Evolutionary conservation across 2,797 vertebrate species (phyloP).

Genomic region (Melopsittacus undulatus): DNA sequence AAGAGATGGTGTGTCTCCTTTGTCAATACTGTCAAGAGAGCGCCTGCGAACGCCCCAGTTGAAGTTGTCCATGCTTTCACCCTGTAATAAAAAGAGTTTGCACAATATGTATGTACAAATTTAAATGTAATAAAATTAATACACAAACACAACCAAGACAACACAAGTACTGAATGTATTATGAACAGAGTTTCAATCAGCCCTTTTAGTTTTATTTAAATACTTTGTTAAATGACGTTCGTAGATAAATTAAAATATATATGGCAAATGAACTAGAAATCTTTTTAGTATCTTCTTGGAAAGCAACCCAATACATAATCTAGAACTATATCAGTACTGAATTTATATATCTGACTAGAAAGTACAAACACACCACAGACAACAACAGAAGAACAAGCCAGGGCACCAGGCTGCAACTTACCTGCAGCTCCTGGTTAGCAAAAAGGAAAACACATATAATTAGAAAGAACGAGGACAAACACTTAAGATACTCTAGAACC

Average conservation of each 20-base stretch:
- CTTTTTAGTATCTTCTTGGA: slow-evolving; percentile 53
- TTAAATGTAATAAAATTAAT: neutral
- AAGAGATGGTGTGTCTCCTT: slow-evolving; percentile 94
- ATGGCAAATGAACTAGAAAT: slow-evolving; percentile 47
- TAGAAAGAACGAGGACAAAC: slow-evolving; percentile 88
- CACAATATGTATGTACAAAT: neutral
- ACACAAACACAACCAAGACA: slow-evolving; percentile 47
- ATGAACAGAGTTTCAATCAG: slow-evolving; percentile 81
- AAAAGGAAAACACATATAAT: slow-evolving; percentile 91
- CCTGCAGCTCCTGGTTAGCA: slow-evolving; percentile 99
- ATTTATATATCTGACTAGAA: slow-evolving; percentile 66
- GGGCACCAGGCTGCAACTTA: slow-evolving; percentile 89
- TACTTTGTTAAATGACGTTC: slow-evolving; percentile 43
- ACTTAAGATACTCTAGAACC: slow-evolving; percentile 78
- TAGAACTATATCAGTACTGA: slow-evolving; percentile 50
- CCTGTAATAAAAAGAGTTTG: slow-evolving; percentile 76
- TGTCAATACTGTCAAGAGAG: slow-evolving; percentile 97
- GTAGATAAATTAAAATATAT: slow-evolving; percentile 49
- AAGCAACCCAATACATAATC: slow-evolving; percentile 37
- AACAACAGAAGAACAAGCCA: slow-evolving; percentile 73
- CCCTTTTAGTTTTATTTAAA: slow-evolving; percentile 73
- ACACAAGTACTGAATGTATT: slow-evolving; percentile 7
- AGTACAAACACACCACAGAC: slow-evolving; percentile 69
- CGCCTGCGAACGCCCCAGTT: slow-evolving; percentile 98
- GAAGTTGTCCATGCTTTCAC: slow-evolving; percentile 99